phyloP scores from a whole-genome alignment of 92 coral and sea anemone genomes.

The Isaurus tuberculatus region DNA sequence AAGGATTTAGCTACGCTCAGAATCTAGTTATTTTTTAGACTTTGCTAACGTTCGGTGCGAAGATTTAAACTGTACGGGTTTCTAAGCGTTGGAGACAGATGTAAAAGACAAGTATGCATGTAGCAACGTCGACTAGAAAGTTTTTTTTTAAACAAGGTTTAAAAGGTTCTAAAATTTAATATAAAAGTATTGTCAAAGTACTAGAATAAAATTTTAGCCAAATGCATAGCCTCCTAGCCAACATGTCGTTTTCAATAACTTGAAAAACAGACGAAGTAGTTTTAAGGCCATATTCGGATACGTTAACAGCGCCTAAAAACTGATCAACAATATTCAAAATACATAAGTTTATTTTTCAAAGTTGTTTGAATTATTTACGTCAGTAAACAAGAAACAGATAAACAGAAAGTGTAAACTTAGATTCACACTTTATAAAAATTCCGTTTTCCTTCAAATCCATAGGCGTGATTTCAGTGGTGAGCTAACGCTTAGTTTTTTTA shows the following conservation, averaged over 20 bases:
- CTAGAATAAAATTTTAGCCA: no score
- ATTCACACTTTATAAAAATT: not conserved
- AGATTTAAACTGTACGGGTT: no score
- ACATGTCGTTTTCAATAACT: not conserved
- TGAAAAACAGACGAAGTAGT: not conserved
- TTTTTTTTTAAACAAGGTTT: no score
- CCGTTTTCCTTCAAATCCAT: no score
- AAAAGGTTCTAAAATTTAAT: no score
- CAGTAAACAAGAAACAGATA: constrained; percentile 75
- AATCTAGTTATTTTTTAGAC: no score
- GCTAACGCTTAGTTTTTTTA: not conserved
- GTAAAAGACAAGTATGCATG: no score
- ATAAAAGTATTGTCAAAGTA: no score
- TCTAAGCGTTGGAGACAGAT: no score
- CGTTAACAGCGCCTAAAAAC: constrained; percentile 27
- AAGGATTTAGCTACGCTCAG: no score
- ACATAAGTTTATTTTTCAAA: constrained; percentile 91
- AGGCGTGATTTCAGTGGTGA: not conserved
- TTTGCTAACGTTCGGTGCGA: no score
- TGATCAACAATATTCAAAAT: constrained; percentile 87
- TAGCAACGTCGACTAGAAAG: no score
- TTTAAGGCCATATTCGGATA: not conserved
- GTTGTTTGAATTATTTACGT: constrained; percentile 88
- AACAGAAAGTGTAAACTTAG: constrained; percentile 72
- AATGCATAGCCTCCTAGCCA: not conserved